Conservation (phyloP, 2,113 vertebrate genomes). For the Potamarius usumacintae region DNA sequence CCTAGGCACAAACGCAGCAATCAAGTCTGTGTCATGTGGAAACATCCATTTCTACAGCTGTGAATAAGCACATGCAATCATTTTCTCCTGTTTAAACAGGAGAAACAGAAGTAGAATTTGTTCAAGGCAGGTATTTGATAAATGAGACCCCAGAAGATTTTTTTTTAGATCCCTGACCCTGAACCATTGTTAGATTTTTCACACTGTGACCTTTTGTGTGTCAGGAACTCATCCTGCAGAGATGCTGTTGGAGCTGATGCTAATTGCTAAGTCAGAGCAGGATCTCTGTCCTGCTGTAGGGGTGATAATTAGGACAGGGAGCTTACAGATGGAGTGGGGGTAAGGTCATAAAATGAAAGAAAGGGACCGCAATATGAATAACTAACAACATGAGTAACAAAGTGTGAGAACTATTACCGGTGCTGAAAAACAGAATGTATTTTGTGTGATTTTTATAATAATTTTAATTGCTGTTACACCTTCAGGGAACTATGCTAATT, state of each 20-base stretch:
- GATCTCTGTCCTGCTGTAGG: conserved; percentile 55
- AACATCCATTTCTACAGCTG: neutral
- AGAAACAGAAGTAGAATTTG: neutral
- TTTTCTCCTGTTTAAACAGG: neutral
- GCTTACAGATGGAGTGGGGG: conserved; percentile 61
- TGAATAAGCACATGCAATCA: neutral
- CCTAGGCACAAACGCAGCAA: neutral
- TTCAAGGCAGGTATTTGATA: neutral
- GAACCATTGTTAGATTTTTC: neutral
- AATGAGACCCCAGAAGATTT: neutral
- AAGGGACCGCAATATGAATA: conserved; percentile 45
- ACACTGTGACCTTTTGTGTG: conserved; percentile 22
- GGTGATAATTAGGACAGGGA: conserved; percentile 63
- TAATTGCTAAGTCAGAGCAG: conserved; percentile 66
- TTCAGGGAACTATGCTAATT: neutral
- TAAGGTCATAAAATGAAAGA: conserved; percentile 57
- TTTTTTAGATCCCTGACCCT: neutral
- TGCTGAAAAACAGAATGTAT: neutral
- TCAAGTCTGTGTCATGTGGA: neutral
- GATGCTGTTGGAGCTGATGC: conserved; percentile 51
- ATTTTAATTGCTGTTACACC: neutral
- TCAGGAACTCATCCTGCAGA: neutral
- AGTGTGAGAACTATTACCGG: neutral
- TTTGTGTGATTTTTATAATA: neutral
- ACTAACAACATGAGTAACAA: neutral